Percentiles rank a stretch among this genome's conserved stretches.
These are phyloP conservation scores for Tarsius wallacei DNA, from an alignment of 2,797 vertebrate genomes.

Conservation along the genomic window DNA sequence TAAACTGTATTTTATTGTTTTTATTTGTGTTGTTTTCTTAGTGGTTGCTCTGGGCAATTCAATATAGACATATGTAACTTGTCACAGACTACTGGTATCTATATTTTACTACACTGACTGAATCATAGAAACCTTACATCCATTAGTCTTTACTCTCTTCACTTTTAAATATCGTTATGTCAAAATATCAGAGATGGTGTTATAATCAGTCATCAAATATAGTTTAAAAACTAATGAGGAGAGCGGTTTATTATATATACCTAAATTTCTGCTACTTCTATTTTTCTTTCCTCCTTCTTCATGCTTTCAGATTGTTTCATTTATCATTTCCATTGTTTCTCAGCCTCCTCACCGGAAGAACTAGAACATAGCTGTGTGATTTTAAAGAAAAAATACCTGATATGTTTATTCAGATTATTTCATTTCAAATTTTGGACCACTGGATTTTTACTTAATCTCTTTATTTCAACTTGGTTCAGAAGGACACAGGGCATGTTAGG, in stretches of 20 bases:
- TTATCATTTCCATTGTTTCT: not conserved
- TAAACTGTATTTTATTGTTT: not conserved
- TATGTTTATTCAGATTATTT: not conserved
- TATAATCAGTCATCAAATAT: not conserved
- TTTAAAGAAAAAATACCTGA: slow-evolving; percentile 4
- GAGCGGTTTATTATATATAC: not conserved
- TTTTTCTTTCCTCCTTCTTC: not conserved
- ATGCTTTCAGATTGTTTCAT: not conserved
- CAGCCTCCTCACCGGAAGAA: not conserved
- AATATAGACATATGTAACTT: not conserved
- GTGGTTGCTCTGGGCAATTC: not conserved
- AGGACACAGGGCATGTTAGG: not conserved
- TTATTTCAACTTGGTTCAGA: slow-evolving; percentile 18
- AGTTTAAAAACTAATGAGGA: not conserved
- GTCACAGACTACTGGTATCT: not conserved
- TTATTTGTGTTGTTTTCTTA: not conserved
- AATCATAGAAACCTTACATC: not conserved
- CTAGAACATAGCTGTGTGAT: not conserved
- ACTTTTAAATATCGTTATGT: not conserved
- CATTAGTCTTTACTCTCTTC: not conserved
- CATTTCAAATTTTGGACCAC: not conserved
- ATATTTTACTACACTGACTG: not conserved
- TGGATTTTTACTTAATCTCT: not conserved
- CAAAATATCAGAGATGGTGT: not conserved
- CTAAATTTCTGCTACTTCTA: not conserved